Conservation (phyloP, 30 jellyfish, hydroid and myxozoan genomes). For the Aurelia aurita region DNA sequence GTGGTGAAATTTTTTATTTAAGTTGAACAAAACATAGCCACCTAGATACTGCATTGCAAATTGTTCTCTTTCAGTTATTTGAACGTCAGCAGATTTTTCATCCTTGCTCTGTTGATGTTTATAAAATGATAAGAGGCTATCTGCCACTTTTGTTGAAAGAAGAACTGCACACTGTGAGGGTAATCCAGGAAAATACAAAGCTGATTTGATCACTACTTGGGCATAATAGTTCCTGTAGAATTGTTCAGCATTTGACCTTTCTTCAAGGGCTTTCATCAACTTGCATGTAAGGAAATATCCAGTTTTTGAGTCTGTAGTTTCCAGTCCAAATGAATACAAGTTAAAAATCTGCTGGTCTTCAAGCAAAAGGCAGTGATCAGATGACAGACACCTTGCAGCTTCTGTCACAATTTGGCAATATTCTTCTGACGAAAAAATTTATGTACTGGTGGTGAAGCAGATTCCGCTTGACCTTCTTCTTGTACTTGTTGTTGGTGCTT, state of each 20-base stretch:
- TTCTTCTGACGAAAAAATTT: background rate
- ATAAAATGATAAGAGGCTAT: slow-evolving; percentile 1
- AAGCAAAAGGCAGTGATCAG: slow-evolving; percentile 13
- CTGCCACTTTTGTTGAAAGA: slow-evolving; percentile 33
- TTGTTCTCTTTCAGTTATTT: slow-evolving; percentile 26
- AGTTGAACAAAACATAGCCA: slow-evolving; percentile 45
- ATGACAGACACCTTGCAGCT: slow-evolving; percentile 7
- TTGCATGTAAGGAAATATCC: slow-evolving; percentile 1
- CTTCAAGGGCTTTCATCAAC: slow-evolving; percentile 8
- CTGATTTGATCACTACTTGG: slow-evolving; percentile 5
- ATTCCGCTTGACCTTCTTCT: background rate
- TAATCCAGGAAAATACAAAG: slow-evolving; percentile 15
- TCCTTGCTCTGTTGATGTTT: background rate
- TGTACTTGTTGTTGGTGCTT: slow-evolving; percentile 5
- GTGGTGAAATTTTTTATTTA: slow-evolving; percentile 23
- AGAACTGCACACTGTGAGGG: slow-evolving; percentile 8
- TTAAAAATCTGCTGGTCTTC: background rate
- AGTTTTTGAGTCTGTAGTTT: background rate
- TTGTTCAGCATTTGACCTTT: slow-evolving; percentile 19
- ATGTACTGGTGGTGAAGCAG: background rate
- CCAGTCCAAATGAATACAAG: slow-evolving; percentile 5
- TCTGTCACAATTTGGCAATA: background rate
- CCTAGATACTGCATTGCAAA: slow-evolving; percentile 58
- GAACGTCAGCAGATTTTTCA: background rate
- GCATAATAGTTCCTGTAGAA: slow-evolving; percentile 12